Base-by-base conservation (phyloP, 2,113 vertebrate species). In the Pterophyllum scalare region DNA sequence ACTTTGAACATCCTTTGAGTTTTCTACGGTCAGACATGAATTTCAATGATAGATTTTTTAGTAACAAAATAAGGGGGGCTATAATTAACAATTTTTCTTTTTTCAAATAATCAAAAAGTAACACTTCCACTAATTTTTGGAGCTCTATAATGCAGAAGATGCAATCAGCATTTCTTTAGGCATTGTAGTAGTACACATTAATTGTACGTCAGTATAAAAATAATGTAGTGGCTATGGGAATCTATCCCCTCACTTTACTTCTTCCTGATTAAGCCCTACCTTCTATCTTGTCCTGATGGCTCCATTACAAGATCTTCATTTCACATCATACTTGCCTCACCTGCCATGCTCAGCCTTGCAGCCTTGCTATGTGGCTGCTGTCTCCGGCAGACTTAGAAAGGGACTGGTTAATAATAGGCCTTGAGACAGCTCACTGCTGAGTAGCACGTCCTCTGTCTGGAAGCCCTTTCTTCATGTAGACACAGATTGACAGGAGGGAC, bases 351-450 rank as follows among this genome's bases (percentile, higher is more conserved):
- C 80, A 77, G 78, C 76, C 49, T 24, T 12, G 28, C 83, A 74
- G 58, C 49, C 40, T 72, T 26, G 59, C 86, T 65, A 59, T 46
- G 72, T 65, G 59, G 80, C 89, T 64, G 61, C 81, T 52, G 4
- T 82, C 87, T 75, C 82, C 80, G 35, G 81, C 83, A 88, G 67
- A 74, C 80, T 87, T 52, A 67, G 77, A 91, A 80, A 86, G 56
- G 26, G 80, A 76, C 83, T 62, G 40, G 92, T 91, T 94, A 92
- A 94, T 94, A 91, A 93, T 92, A 91, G 89, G 90, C 87, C 89
- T 84, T 65, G 70, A 88, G 88, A 91, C 90, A 82, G 88, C 90
- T 90, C 90, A 49, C 87, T 77, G 88, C 82, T 82, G 85, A 84
- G 82, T 38, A 75, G 82, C 88, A 57, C 84, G 46, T 89, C 85